phyloP scores from a whole-genome alignment of 2,113 vertebrate genomes.

The Lagenorhynchus albirostris region DNA sequence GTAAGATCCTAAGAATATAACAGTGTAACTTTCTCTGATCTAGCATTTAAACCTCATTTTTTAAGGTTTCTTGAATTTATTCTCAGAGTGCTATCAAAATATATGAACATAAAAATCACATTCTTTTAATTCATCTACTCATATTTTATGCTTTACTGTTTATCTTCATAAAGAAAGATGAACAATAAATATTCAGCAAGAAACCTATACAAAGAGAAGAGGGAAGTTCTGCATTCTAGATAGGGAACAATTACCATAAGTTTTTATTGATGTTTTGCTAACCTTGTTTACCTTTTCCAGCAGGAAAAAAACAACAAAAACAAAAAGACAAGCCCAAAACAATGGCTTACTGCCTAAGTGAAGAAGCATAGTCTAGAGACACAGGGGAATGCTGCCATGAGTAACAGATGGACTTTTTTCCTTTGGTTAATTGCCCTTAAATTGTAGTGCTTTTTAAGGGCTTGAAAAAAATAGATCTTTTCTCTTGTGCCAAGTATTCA shows the following conservation, averaged over 20 bases:
- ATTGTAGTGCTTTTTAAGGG: neutral
- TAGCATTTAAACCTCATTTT: neutral
- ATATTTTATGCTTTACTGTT: neutral
- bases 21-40: neutral
- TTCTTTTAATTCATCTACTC: neutral
- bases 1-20: neutral
- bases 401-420: neutral
- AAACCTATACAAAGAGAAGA: neutral
- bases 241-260: neutral
- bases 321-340: neutral
- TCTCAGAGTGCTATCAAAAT: neutral
- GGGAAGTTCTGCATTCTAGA: neutral
- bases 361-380: neutral
- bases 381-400: neutral
- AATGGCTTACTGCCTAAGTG: neutral
- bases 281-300: neutral
- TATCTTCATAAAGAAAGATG: neutral
- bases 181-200: neutral
- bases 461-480: neutral
- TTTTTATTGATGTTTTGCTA: neutral
- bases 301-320: neutral
- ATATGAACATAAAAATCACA: neutral
- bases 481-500: neutral
- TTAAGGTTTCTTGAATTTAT: neutral
- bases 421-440: neutral